Conservation (phyloP, 1,140 invertebrate species). For the Monochamus saltuarius region DNA sequence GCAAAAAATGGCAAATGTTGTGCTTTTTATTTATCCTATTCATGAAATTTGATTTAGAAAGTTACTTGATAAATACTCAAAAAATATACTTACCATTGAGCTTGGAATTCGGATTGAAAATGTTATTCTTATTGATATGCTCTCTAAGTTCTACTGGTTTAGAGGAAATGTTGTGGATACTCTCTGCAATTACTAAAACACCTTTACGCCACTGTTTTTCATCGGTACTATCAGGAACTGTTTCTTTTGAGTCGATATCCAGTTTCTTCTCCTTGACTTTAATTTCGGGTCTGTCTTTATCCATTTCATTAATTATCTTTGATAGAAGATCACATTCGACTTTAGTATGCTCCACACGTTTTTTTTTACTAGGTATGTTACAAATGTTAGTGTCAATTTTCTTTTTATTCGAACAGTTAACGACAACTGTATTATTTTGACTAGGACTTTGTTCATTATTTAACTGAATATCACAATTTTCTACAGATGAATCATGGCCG, state of each 20-base stretch:
- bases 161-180: background rate
- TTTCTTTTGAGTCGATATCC: background rate
- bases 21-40: too few species aligned
- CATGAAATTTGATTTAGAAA: too few species aligned
- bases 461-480: background rate
- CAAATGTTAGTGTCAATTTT: too few species aligned
- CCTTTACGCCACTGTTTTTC: constrained; percentile 14
- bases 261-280: background rate
- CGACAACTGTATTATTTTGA: background rate
- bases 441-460: background rate
- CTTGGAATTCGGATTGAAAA: too few species aligned
- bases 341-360: too few species aligned
- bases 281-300: constrained; percentile 3
- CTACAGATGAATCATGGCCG: background rate
- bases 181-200: constrained; percentile 11
- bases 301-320: constrained; percentile 11
- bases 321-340: constrained; percentile 8
- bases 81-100: too few species aligned
- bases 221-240: background rate
- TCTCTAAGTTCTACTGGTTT: too few species aligned
- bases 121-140: too few species aligned
- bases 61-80: too few species aligned
- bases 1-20: too few species aligned
- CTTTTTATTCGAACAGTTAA: too few species aligned
- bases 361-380: too few species aligned